Percentiles rank a stretch among this genome's conserved stretches.
Conservation (phyloP, 2,888 invertebrate genomes). For the Leucoma salicis region DNA sequence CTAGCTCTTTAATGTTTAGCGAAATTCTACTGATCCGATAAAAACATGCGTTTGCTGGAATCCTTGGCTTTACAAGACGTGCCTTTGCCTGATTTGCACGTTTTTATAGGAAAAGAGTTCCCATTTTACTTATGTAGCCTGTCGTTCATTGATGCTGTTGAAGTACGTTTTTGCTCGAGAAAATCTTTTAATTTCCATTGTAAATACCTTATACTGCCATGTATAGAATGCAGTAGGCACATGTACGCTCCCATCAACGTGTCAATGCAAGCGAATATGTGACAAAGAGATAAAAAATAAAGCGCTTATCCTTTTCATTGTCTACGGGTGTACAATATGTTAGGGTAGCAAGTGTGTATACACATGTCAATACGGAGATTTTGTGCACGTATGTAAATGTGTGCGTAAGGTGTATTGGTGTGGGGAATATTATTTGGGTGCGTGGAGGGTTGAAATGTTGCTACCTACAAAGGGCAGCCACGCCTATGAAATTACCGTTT, state of each 20-base stretch:
- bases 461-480: slow-evolving; percentile 59
- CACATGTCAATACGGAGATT: slow-evolving; percentile 37
- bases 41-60: slow-evolving; percentile 57
- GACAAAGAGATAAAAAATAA: slow-evolving; percentile 71
- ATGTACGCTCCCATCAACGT: slow-evolving; percentile 35
- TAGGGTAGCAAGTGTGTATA: slow-evolving; percentile 53
- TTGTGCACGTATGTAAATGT: slow-evolving; percentile 18
- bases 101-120: slow-evolving; percentile 17
- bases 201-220: slow-evolving; percentile 11
- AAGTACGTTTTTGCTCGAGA: slow-evolving; percentile 32
- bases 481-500: slow-evolving; percentile 69
- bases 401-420: not conserved
- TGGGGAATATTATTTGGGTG: slow-evolving; percentile 13
- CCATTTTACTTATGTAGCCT: slow-evolving; percentile 9
- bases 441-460: slow-evolving; percentile 56
- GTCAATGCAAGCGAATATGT: slow-evolving; percentile 45
- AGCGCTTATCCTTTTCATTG: slow-evolving; percentile 71
- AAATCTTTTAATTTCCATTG: slow-evolving; percentile 32
- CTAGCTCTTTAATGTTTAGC: slow-evolving; percentile 60
- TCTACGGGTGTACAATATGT: slow-evolving; percentile 50
- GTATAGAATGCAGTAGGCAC: slow-evolving; percentile 17
- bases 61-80: slow-evolving; percentile 43
- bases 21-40: slow-evolving; percentile 57
- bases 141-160: slow-evolving; percentile 19
- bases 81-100: slow-evolving; percentile 37